phyloP scores from a whole-genome alignment of 2,797 vertebrate genomes.

The Schizopygopsis pylzovi region DNA sequence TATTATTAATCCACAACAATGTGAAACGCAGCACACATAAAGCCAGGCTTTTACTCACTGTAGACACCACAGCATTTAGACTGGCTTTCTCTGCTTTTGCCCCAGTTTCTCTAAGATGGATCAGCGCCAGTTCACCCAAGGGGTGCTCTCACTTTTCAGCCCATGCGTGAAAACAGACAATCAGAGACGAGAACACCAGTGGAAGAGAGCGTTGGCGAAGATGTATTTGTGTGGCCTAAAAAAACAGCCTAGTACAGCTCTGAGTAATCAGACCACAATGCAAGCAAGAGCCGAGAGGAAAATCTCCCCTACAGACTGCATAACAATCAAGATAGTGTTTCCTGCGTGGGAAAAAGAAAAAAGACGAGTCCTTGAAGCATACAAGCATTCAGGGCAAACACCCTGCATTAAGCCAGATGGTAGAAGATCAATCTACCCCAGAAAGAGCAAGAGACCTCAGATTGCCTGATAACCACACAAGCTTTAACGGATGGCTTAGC shows the following conservation, averaged over 20 bases:
- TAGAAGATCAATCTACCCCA: conserved; percentile 31
- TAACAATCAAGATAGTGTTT: conserved; percentile 59
- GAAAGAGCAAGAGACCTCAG: conserved; percentile 40
- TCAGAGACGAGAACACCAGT: conserved; percentile 33
- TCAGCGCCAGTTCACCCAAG: conserved; percentile 27
- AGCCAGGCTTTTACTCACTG: conserved; percentile 25
- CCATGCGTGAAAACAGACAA: conserved; percentile 48
- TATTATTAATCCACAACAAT: conserved; percentile 15
- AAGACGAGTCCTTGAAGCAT: conserved; percentile 25
- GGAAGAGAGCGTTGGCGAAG: neutral
- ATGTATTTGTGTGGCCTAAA: conserved; percentile 42
- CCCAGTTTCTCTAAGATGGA: conserved; percentile 39
- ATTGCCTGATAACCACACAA: conserved; percentile 49
- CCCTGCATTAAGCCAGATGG: conserved; percentile 44
- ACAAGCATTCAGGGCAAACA: conserved; percentile 34
- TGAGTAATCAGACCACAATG: conserved; percentile 40
- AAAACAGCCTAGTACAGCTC: conserved; percentile 7
- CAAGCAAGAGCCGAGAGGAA: conserved; percentile 37
- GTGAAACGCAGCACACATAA: neutral
- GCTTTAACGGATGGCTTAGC: conserved; percentile 48
- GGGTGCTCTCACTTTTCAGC: conserved; percentile 31
- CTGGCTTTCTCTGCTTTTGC: conserved; percentile 22
- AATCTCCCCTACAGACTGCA: conserved; percentile 50
- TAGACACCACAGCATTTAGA: conserved; percentile 33
- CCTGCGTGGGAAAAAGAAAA: conserved; percentile 39